A percentile compares a stretch with the other conserved stretches of the same genome.
phyloP scores from a whole-genome alignment of 1,140 invertebrate genomes.

The Nephotettix cincticeps region DNA sequence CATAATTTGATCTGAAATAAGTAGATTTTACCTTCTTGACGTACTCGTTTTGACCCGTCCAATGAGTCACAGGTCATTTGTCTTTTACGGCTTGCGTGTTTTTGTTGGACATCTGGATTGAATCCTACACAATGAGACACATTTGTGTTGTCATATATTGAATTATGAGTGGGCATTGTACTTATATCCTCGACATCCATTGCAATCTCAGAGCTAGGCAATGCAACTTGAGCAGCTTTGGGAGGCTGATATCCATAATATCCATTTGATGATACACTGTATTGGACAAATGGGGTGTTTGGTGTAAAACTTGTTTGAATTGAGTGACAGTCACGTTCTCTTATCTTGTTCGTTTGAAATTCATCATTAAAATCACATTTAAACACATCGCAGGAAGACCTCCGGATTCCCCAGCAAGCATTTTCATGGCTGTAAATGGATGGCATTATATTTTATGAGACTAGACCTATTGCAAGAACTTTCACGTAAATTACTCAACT shows the following conservation, averaged over 20 bases:
- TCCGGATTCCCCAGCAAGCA: background rate
- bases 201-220: background rate
- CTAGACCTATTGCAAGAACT: no score
- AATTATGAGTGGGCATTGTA: no score
- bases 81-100: no score
- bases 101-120: no score
- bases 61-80: no score
- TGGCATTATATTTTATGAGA: background rate
- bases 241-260: slow-evolving; percentile 4
- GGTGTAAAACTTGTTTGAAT: background rate
- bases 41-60: no score
- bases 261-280: slow-evolving; percentile 1
- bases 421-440: slow-evolving; percentile 1
- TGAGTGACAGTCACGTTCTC: background rate
- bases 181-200: background rate
- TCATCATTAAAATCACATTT: background rate
- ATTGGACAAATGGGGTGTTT: background rate
- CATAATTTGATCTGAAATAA: no score
- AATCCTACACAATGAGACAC: no score
- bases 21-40: no score
- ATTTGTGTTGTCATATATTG: no score
- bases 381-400: background rate
- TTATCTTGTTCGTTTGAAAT: background rate
- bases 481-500: no score
- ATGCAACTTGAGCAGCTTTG: background rate